Conservation (phyloP, 2,113 vertebrate genomes). For the Xenus cinereus region DNA sequence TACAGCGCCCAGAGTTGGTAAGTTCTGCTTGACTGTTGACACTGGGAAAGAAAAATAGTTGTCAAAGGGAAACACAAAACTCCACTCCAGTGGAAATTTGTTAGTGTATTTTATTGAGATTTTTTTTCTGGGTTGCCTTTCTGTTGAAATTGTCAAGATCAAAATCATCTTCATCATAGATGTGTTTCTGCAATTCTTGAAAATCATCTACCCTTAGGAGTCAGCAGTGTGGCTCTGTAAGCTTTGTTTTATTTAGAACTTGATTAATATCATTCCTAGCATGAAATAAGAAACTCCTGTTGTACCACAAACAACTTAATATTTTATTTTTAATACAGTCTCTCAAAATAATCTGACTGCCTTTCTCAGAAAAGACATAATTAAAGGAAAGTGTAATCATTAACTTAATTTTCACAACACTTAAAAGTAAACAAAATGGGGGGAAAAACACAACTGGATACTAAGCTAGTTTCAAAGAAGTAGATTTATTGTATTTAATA, state of each 20-base stretch:
- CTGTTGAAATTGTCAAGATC: neutral
- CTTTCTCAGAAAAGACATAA: neutral
- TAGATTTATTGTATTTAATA: neutral
- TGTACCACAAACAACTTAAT: neutral
- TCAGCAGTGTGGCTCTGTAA: neutral
- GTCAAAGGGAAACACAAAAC: neutral
- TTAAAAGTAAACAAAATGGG: neutral
- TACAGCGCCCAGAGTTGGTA: slow-evolving; percentile 71
- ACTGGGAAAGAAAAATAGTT: neutral
- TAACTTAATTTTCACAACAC: neutral
- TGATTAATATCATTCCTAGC: neutral
- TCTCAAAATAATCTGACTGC: neutral
- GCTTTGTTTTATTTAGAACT: neutral
- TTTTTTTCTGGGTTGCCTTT: neutral
- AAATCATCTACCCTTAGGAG: neutral
- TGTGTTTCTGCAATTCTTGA: neutral
- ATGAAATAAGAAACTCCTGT: neutral
- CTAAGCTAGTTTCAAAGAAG: neutral
- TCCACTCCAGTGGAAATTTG: neutral
- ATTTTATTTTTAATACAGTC: neutral
- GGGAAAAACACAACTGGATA: neutral
- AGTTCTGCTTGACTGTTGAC: slow-evolving; percentile 45
- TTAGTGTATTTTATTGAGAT: neutral
- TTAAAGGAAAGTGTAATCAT: neutral
- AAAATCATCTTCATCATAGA: neutral